phyloP scores from a whole-genome alignment of 2,888 invertebrate genomes.

The Cantharis rufa region DNA sequence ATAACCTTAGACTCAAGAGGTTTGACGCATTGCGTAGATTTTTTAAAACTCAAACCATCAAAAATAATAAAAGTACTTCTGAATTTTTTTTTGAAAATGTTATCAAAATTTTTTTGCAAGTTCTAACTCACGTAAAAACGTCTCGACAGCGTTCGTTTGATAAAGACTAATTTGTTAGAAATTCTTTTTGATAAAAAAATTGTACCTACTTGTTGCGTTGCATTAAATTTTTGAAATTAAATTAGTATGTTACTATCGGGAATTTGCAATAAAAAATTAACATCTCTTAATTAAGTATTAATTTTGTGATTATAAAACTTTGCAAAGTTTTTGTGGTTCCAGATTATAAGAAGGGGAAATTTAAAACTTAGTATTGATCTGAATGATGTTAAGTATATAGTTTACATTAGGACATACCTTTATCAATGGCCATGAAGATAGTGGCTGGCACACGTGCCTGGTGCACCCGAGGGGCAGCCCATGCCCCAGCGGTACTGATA shows the following conservation, averaged over 20 bases:
- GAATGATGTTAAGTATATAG: constrained; percentile 32
- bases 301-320: neutral
- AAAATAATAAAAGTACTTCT: neutral
- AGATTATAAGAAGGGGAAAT: constrained; percentile 20
- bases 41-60: neutral
- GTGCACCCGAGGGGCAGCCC: constrained; percentile 45
- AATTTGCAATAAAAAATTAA: neutral
- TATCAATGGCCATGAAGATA: constrained; percentile 57
- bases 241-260: neutral
- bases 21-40: neutral
- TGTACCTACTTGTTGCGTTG: constrained; percentile 12
- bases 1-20: neutral
- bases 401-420: constrained; percentile 50
- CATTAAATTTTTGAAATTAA: neutral
- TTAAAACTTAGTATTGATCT: constrained; percentile 32
- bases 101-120: neutral
- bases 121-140: neutral
- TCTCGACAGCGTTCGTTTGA: neutral
- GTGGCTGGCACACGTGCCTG: constrained; percentile 54
- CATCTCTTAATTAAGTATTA: neutral
- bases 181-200: neutral
- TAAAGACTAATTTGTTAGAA: neutral
- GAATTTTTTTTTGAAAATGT: neutral
- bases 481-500: constrained; percentile 36
- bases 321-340: neutral